Evolutionary conservation across 2,113 vertebrate genomes (phyloP).

Genomic region (Muntiacus reevesi): DNA sequence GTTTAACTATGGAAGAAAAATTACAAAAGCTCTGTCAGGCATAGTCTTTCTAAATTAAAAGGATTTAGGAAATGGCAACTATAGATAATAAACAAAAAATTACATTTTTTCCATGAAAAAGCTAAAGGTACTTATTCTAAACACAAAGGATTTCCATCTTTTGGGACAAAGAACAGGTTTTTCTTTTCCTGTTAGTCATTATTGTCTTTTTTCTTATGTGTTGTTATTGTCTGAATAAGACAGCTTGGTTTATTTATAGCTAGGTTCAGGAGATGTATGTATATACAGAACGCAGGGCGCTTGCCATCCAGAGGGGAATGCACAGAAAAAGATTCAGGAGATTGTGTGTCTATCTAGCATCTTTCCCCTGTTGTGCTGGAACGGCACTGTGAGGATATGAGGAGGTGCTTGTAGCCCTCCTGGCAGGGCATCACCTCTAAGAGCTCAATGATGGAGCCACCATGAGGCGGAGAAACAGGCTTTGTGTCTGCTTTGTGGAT

Average conservation of each 20-base stretch:
- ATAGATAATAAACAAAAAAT: constrained; percentile 26
- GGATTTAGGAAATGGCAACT: background rate
- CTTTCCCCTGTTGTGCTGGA: background rate
- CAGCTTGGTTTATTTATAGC: constrained; percentile 13
- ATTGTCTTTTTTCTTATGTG: background rate
- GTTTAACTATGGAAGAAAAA: constrained; percentile 17
- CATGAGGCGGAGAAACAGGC: accelerated
- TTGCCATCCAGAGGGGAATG: background rate
- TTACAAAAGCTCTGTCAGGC: background rate
- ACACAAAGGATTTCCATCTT: constrained; percentile 2
- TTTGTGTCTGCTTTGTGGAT: background rate
- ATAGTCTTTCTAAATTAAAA: constrained; percentile 25
- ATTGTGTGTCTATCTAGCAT: background rate
- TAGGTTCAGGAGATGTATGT: background rate
- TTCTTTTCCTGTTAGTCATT: background rate
- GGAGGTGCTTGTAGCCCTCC: background rate
- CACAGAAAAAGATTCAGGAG: background rate
- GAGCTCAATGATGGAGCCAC: background rate
- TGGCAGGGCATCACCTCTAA: background rate
- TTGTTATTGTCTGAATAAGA: background rate
- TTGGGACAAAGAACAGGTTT: constrained; percentile 10
- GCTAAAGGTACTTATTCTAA: background rate
- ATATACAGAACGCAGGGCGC: background rate
- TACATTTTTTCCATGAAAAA: background rate
- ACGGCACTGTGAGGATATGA: background rate